phyloP scores from a whole-genome alignment of 2,888 invertebrate genomes.

The Osedax fenrisi region DNA sequence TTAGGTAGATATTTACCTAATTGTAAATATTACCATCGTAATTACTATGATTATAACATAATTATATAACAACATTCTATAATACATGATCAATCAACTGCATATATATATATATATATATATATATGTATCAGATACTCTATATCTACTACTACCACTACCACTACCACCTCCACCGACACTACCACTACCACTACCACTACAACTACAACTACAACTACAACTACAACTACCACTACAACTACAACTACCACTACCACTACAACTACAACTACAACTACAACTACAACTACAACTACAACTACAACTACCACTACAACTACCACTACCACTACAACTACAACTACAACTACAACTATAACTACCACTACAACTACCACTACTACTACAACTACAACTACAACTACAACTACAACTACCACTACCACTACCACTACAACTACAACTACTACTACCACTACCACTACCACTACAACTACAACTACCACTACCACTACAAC shows the following conservation, averaged over 20 bases:
- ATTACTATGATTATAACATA: too few species aligned
- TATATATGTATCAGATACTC: too few species aligned
- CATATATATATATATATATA: too few species aligned
- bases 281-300: not conserved
- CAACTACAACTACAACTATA: slow-evolving; percentile 4
- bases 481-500: not conserved
- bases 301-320: slow-evolving; percentile 3
- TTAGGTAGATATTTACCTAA: too few species aligned
- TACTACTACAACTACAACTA: not conserved
- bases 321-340: slow-evolving; percentile 6
- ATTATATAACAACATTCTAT: too few species aligned
- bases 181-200: not conserved
- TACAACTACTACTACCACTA: not conserved
- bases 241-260: slow-evolving; percentile 1
- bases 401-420: not conserved
- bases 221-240: not conserved
- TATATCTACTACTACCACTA: not conserved
- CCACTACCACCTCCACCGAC: not conserved
- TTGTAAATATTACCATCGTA: too few species aligned
- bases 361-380: not conserved
- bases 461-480: not conserved
- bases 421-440: not conserved
- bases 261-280: not conserved
- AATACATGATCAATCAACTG: too few species aligned
- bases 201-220: not conserved